Percentiles rank a stretch among this genome's conserved stretches.
Conservation (phyloP, 2,888 invertebrate species). For the Lepeophtheirus nordmannii region DNA sequence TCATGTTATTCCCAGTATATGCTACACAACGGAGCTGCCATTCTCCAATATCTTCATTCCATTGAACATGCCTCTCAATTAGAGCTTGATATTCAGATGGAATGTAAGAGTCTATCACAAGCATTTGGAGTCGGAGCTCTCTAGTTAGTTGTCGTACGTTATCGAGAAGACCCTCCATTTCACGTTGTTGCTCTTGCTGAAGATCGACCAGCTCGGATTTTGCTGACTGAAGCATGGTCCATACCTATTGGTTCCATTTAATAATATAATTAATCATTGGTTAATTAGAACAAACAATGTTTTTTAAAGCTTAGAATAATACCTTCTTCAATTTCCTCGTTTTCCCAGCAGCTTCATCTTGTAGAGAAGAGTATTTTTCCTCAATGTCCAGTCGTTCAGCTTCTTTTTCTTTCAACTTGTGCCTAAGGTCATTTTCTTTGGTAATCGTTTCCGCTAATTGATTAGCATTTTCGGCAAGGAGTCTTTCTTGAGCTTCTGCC, state of each 20-base stretch:
- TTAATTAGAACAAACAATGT: too few species aligned
- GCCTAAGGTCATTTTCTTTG: slow-evolving; percentile 42
- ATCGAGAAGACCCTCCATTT: slow-evolving; percentile 89
- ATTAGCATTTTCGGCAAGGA: slow-evolving; percentile 69
- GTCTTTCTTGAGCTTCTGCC: slow-evolving; percentile 75
- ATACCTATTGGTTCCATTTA: slow-evolving; percentile 38
- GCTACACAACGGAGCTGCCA: slow-evolving; percentile 96
- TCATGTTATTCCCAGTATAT: slow-evolving; percentile 97
- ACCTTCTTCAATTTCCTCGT: slow-evolving; percentile 71
- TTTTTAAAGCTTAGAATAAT: too few species aligned
- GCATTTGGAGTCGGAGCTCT: slow-evolving; percentile 75
- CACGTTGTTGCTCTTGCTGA: slow-evolving; percentile 84
- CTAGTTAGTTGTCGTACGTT: slow-evolving; percentile 74
- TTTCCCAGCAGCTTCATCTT: slow-evolving; percentile 78
- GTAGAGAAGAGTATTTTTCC: slow-evolving; percentile 44
- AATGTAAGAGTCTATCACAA: slow-evolving; percentile 80
- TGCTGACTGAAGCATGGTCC: slow-evolving; percentile 66
- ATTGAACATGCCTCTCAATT: slow-evolving; percentile 77
- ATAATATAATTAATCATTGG: background rate
- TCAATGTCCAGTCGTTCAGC: slow-evolving; percentile 84
- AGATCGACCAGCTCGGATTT: slow-evolving; percentile 42
- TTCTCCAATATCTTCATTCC: slow-evolving; percentile 97
- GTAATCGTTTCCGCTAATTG: slow-evolving; percentile 61
- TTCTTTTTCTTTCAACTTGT: slow-evolving; percentile 32
- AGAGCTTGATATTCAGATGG: slow-evolving; percentile 71